These are phyloP conservation scores for Nasonovia ribisnigri DNA, from an alignment of 2,888 invertebrate species.

Conservation along the genomic window DNA sequence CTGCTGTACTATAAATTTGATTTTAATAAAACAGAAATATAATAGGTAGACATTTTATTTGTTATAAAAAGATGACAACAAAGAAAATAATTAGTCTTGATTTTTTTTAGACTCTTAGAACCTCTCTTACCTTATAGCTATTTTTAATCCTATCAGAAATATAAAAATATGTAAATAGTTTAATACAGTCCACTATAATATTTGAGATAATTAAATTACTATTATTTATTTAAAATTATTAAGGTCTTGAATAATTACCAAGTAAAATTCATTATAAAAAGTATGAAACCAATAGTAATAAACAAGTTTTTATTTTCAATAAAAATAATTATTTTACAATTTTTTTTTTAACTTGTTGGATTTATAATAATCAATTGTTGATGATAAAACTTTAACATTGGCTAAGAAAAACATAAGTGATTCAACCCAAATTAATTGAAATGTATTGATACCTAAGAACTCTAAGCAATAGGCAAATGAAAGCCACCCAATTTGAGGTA, in stretches of 20 bases:
- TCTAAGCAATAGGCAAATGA: slow-evolving; percentile 92
- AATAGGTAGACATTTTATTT: no score
- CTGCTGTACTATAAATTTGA: no score
- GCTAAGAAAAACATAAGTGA: slow-evolving; percentile 86
- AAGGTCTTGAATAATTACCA: not conserved
- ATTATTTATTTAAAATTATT: not conserved
- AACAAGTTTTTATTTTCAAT: slow-evolving; percentile 22
- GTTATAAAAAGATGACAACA: no score
- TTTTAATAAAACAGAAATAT: no score
- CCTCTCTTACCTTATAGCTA: no score
- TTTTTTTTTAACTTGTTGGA: slow-evolving; percentile 44
- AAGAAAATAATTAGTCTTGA: no score
- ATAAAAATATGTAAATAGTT: no score
- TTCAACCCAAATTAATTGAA: slow-evolving; percentile 86
- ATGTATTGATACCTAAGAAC: slow-evolving; percentile 87
- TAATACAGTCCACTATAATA: no score
- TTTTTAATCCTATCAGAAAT: no score
- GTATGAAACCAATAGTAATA: not conserved
- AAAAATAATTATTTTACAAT: slow-evolving; percentile 39
- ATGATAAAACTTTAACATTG: slow-evolving; percentile 80
- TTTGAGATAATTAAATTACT: not conserved
- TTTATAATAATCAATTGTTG: slow-evolving; percentile 73
- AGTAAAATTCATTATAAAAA: not conserved
- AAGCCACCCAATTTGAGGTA: slow-evolving; percentile 88
- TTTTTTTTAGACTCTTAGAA: no score